Base-by-base conservation (phyloP, 1,140 invertebrate species). In the Zeugodacus cucurbitae region DNA sequence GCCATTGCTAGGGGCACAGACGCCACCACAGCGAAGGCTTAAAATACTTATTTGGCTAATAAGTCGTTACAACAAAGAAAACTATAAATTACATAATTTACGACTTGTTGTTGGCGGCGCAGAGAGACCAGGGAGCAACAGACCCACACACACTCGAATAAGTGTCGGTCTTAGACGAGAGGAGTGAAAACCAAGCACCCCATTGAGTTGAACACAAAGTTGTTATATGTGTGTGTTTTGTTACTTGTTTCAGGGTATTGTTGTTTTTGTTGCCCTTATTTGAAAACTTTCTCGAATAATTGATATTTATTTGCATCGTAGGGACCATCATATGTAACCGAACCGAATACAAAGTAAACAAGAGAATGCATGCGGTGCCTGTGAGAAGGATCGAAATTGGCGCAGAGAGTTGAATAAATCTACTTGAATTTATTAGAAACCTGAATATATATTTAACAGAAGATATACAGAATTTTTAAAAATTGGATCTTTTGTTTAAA, bases 1-100 rank as follows among this genome's bases (percentile, higher is more conserved):
- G 64, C 32, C 32, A 67, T 67, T 26, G 64, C 11, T 3, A 34
- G 14, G 64, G 44, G 4, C 57, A 86, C 10, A n/a, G 14, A 48
- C 48, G 7, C 29, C 17, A 20, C 48, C 78, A 26, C 78, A 54
- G 17, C 17, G 20, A 57, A 8, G 82, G 82, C 57, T 29, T 57
- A 86, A 48, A 86, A 54, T 86, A 37, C 82, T 86, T 86, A 57
- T 86, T 57, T 86, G 32, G 26, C 57, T 86, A 32, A 48, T 58
- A 48, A 67, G 64, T 32, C 32, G 14, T 26, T 34, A 67, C 29
- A 17, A 67, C 64, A 67, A 34, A 67, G 29, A 29, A 67, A 67
- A 67, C 29, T 67, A 34, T 67, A 67, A 62, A 67, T 67, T 34
- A 67, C 14, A 67, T 67, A 67, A 67, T 67, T 67, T 67, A 67